These are phyloP conservation scores for Solea solea DNA, from an alignment of 2,113 vertebrate genomes.

Conservation along the genomic window DNA sequence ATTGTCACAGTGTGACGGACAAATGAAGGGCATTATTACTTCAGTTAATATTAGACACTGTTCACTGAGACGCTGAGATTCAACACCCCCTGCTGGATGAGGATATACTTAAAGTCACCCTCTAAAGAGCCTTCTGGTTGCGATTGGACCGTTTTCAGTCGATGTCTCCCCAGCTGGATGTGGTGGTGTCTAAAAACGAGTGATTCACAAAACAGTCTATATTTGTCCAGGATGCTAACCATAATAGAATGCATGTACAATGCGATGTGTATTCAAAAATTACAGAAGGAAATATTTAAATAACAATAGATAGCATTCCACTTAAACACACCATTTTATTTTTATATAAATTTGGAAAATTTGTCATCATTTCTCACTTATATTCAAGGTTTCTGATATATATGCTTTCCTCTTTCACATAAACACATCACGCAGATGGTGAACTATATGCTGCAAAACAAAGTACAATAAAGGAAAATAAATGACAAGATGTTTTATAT, in stretches of 20 bases:
- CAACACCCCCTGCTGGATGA: slow-evolving; percentile 45
- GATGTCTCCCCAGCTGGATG: not conserved
- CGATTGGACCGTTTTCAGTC: slow-evolving; percentile 11
- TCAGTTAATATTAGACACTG: slow-evolving; percentile 20
- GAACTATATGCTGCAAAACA: not conserved
- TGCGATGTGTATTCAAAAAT: no score
- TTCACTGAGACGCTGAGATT: not conserved
- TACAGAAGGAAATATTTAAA: no score
- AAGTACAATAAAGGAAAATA: not conserved
- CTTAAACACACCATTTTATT: no score
- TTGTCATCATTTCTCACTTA: no score
- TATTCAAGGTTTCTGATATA: no score
- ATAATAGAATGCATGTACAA: no score
- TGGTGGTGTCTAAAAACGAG: not conserved
- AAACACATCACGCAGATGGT: no score
- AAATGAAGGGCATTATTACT: slow-evolving; percentile 44
- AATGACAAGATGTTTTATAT: not conserved
- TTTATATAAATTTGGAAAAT: no score
- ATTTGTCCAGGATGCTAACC: no score
- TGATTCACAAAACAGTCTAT: no score
- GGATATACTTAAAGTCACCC: slow-evolving; percentile 3
- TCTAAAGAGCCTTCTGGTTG: slow-evolving; percentile 2
- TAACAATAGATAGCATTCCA: no score
- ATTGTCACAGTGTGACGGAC: slow-evolving; percentile 43
- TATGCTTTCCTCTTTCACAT: no score